Percentiles rank a stretch among this genome's conserved stretches.
Evolutionary conservation across 2,113 vertebrate genomes (phyloP).

Genomic region (Xyliphius kryptos): DNA sequence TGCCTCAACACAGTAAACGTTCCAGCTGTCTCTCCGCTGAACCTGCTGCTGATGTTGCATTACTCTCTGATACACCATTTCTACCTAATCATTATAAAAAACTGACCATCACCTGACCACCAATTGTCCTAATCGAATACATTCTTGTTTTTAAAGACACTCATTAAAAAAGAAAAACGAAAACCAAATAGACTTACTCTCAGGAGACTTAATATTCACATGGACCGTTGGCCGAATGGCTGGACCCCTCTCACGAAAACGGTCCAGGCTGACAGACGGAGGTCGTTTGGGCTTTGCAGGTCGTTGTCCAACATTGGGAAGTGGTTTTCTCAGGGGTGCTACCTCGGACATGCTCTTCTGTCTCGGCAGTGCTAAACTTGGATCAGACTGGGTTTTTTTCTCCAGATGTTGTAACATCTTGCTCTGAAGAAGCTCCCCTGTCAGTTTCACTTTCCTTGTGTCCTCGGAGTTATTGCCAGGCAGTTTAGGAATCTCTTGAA

Average conservation of each 20-base stretch:
- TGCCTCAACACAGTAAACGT: too few species aligned
- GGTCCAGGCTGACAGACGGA: constrained; percentile 61
- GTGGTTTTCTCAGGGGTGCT: constrained; percentile 56
- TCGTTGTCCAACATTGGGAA: constrained; percentile 51
- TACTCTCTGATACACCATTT: too few species aligned
- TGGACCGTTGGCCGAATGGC: too few species aligned
- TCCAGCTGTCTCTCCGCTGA: too few species aligned
- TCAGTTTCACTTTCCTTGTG: constrained; percentile 44
- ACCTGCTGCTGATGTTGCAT: too few species aligned
- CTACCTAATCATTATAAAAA: too few species aligned
- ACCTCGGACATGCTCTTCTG: constrained; percentile 48
- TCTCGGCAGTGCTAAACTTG: constrained; percentile 16
- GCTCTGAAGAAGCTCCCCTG: constrained; percentile 55
- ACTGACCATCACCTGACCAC: too few species aligned
- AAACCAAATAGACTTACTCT: too few species aligned
- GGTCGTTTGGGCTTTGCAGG: constrained; percentile 70
- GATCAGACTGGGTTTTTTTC: not conserved
- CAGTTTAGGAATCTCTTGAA: constrained; percentile 22
- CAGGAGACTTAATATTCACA: too few species aligned
- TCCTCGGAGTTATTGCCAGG: constrained; percentile 18
- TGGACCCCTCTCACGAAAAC: constrained; percentile 27
- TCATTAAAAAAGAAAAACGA: too few species aligned
- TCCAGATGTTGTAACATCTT: constrained; percentile 50
- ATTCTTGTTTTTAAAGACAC: too few species aligned
- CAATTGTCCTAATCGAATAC: too few species aligned